Evolutionary conservation across 2,888 invertebrate genomes (phyloP).

Genomic region (Anthrax anthrax): DNA sequence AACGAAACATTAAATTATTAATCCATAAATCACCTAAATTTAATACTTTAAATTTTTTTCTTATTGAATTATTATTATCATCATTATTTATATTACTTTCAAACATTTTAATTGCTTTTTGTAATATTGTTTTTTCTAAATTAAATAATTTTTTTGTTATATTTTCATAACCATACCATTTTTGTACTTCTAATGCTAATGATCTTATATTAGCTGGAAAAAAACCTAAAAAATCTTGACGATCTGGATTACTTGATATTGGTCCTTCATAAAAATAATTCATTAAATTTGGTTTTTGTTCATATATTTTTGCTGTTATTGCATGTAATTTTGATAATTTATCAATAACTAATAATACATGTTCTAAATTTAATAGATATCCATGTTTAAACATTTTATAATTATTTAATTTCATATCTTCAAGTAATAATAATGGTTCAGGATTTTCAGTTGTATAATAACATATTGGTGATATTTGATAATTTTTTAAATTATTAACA

Average conservation of each 20-base stretch:
- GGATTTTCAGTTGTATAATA: constrained; percentile 30
- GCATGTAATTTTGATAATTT: constrained; percentile 44
- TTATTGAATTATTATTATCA: not conserved
- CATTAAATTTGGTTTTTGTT: constrained; percentile 22
- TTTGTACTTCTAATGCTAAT: constrained; percentile 26
- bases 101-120: constrained; percentile 24
- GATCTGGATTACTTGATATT: constrained; percentile 29
- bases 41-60: constrained; percentile 25
- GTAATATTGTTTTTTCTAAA: constrained; percentile 26
- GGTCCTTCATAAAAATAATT: constrained; percentile 27
- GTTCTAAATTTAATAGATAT: constrained; percentile 39
- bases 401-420: constrained; percentile 40
- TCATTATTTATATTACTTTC: too few species aligned
- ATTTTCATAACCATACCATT: constrained; percentile 30
- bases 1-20: constrained; percentile 29
- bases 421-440: constrained; percentile 35
- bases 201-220: constrained; percentile 29
- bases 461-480: constrained; percentile 29
- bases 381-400: constrained; percentile 40
- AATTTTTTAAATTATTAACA: constrained; percentile 26
- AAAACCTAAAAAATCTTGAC: constrained; percentile 28
- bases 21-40: constrained; percentile 31
- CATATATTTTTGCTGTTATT: constrained; percentile 32
- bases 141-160: constrained; percentile 30
- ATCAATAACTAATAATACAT: constrained; percentile 37